Evolutionary conservation across 1,140 invertebrate genomes (phyloP).

Genomic region (Telenomus remus): DNA sequence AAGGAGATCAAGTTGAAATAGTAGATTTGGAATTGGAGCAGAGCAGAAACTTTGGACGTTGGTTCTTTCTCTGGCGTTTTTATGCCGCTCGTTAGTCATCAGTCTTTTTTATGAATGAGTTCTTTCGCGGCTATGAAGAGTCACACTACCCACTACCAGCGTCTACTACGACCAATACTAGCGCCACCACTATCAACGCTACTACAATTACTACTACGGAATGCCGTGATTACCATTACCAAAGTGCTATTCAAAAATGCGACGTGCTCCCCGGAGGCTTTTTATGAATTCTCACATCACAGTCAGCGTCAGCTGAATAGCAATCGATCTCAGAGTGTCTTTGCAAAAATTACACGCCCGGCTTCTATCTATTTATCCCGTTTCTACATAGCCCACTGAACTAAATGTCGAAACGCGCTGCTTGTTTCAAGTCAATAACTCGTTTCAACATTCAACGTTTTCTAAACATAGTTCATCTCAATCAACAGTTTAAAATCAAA

Average conservation of each 20-base stretch:
- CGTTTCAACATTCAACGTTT: neutral
- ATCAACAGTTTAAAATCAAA: no score
- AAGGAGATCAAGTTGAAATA: no score
- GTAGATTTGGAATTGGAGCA: no score
- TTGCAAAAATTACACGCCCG: conserved; percentile 31
- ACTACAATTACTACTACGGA: conserved; percentile 52
- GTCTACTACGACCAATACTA: conserved; percentile 28
- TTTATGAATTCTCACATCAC: conserved; percentile 49
- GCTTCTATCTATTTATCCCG: conserved; percentile 20
- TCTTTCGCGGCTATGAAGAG: conserved; percentile 65
- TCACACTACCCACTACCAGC: conserved; percentile 62
- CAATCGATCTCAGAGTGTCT: conserved; percentile 25
- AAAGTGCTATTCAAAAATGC: conserved; percentile 34
- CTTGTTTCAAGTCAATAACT: conserved; percentile 17
- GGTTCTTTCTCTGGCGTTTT: conserved; percentile 30
- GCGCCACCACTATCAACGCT: conserved; percentile 18
- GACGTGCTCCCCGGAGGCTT: conserved; percentile 27
- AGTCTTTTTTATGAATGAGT: conserved; percentile 71
- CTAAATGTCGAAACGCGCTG: conserved; percentile 16
- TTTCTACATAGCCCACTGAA: conserved; percentile 44
- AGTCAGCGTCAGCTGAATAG: conserved; percentile 40
- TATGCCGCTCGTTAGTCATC: conserved; percentile 67
- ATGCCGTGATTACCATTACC: conserved; percentile 29
- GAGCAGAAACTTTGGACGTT: no score
- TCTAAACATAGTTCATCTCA: no score